Percentiles rank a stretch among this genome's conserved stretches.
Conservation (phyloP, 2,113 vertebrate genomes). For the Macroglossus sobrinus region DNA sequence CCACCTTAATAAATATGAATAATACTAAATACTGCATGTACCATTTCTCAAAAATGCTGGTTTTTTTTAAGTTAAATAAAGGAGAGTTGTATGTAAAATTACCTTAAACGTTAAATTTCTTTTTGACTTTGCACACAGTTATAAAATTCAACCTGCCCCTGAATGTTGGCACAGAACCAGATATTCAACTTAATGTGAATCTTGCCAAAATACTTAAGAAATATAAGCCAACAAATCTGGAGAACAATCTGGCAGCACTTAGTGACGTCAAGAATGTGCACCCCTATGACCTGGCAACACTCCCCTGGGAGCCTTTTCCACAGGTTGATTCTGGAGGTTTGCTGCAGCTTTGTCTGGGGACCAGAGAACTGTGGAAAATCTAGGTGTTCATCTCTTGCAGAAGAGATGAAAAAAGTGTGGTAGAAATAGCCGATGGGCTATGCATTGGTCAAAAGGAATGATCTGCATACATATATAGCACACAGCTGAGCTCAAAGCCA, state of each 20-base stretch:
- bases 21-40: background rate
- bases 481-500: background rate
- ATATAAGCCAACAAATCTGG: conserved; percentile 3
- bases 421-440: background rate
- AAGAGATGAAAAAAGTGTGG: background rate
- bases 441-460: background rate
- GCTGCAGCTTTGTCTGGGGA: background rate
- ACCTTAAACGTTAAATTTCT: background rate
- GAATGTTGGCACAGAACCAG: background rate
- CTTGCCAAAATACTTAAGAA: conserved; percentile 24
- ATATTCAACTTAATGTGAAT: background rate
- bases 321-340: background rate
- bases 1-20: background rate
- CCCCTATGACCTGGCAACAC: background rate
- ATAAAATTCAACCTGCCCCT: background rate
- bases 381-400: background rate
- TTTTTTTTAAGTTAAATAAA: background rate
- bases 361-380: background rate
- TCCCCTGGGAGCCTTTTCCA: background rate
- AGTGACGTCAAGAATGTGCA: background rate
- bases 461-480: background rate
- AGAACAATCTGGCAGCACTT: conserved; percentile 10
- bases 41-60: background rate
- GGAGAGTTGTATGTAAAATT: background rate
- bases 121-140: background rate